Percentiles rank a stretch among this genome's conserved stretches.
Evolutionary conservation across 2,888 invertebrate species (phyloP).

Genomic region (Noctua fimbriata): DNA sequence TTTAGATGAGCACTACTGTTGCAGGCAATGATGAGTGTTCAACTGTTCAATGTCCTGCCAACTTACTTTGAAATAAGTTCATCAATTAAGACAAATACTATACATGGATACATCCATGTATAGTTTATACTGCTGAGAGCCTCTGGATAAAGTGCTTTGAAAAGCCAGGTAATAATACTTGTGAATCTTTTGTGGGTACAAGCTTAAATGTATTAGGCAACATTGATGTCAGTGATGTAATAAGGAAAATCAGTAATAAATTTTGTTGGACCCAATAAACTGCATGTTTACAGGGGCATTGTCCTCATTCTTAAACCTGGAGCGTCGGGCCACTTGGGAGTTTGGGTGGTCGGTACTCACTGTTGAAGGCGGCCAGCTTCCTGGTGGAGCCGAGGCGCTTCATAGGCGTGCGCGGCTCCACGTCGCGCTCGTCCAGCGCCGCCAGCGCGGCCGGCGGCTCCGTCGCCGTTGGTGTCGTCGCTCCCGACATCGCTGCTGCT

Average conservation of each 20-base stretch:
- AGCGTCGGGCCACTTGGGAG: not conserved
- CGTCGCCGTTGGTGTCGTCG: conserved; percentile 95
- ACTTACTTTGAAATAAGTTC: not conserved
- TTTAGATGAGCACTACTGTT: not conserved
- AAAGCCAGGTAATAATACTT: not conserved
- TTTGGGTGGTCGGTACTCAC: conserved; percentile 88
- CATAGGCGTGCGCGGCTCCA: conserved; percentile 94
- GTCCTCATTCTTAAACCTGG: not conserved
- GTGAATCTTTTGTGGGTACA: not conserved
- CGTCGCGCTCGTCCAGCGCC: conserved; percentile 94
- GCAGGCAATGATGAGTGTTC: not conserved
- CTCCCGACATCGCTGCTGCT: conserved; percentile 76
- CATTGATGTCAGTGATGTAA: not conserved
- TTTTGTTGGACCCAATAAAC: not conserved
- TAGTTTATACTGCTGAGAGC: not conserved
- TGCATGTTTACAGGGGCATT: not conserved
- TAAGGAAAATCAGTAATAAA: conserved; percentile 18
- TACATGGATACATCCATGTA: not conserved
- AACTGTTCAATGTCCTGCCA: not conserved
- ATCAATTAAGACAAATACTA: not conserved
- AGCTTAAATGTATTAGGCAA: not conserved
- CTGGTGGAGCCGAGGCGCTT: conserved; percentile 95
- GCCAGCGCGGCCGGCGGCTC: conserved; percentile 86
- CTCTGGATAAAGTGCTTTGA: not conserved
- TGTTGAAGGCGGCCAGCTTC: conserved; percentile 94